phyloP scores from a whole-genome alignment of 1,140 invertebrate genomes.

The Chymomyza costata region DNA sequence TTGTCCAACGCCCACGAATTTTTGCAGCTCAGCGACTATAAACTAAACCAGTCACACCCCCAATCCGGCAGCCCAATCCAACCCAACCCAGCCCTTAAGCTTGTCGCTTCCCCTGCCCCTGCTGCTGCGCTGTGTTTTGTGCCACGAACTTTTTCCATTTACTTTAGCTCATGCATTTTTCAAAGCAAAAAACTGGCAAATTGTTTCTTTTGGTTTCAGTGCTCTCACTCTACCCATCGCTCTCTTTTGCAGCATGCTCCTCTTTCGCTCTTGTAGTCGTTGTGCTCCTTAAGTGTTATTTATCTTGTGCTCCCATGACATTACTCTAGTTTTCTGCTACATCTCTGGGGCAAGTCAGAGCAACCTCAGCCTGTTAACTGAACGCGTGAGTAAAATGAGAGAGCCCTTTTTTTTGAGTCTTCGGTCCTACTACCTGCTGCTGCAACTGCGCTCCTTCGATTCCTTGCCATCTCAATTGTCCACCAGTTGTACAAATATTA shows the following conservation, averaged over 20 bases:
- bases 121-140: slow-evolving; percentile 42
- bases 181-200: slow-evolving; percentile 71
- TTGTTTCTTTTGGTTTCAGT: slow-evolving; percentile 48
- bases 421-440: too few species aligned
- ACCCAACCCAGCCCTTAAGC: not conserved
- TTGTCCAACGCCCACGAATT: not conserved
- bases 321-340: slow-evolving; percentile 56
- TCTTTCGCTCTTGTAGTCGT: slow-evolving; percentile 29
- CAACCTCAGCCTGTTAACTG: not conserved
- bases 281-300: slow-evolving; percentile 70
- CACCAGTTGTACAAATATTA: slow-evolving; percentile 66
- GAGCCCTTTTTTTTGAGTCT: not conserved
- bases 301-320: slow-evolving; percentile 69
- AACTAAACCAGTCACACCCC: not conserved
- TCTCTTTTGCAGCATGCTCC: not conserved
- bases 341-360: too few species aligned
- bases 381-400: too few species aligned
- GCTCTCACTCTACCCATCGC: slow-evolving; percentile 3
- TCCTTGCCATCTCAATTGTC: slow-evolving; percentile 42
- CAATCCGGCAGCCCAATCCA: not conserved
- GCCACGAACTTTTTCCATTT: slow-evolving; percentile 69
- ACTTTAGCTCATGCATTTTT: slow-evolving; percentile 71
- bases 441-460: too few species aligned
- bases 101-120: not conserved
- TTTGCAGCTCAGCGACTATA: not conserved